Conservation (phyloP, 2,888 invertebrate genomes). For the Desoria tigrina region DNA sequence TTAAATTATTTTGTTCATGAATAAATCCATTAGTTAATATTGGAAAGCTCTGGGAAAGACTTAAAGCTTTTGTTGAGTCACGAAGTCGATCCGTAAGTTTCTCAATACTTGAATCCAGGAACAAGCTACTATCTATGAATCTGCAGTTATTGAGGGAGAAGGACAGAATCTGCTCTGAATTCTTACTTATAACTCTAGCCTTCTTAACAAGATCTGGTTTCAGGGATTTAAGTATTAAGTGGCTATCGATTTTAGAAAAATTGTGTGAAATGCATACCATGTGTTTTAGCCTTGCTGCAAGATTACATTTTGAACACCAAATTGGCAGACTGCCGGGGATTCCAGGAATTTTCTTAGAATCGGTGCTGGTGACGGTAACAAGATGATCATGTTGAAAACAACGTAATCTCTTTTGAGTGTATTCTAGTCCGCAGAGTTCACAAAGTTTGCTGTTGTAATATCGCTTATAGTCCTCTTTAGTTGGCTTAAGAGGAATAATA, state of each 20-base stretch:
- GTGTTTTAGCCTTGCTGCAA: neutral
- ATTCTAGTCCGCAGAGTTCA: neutral
- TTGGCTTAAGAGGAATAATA: neutral
- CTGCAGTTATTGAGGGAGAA: neutral
- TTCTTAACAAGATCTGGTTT: neutral
- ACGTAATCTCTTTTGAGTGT: neutral
- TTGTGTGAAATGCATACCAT: neutral
- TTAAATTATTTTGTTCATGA: too few relatives aligned
- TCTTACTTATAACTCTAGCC: slow-evolving; percentile 7
- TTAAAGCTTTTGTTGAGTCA: too few relatives aligned
- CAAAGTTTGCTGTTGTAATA: neutral
- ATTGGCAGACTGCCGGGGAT: too few relatives aligned
- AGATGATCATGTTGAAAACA: neutral
- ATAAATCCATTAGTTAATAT: too few relatives aligned
- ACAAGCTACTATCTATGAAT: slow-evolving; percentile 7
- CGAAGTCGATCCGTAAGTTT: neutral
- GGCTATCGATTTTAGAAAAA: neutral
- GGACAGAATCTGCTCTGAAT: neutral
- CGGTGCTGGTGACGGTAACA: neutral
- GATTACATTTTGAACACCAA: neutral
- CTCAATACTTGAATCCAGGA: neutral
- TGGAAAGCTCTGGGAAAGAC: too few relatives aligned
- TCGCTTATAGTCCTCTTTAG: neutral
- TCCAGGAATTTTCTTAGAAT: neutral
- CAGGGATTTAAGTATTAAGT: slow-evolving; percentile 3